Evolutionary conservation across 2,113 vertebrate genomes (phyloP), one percentile per base, ranked within the genome.

Genomic region (Myotis brandtii): DNA sequence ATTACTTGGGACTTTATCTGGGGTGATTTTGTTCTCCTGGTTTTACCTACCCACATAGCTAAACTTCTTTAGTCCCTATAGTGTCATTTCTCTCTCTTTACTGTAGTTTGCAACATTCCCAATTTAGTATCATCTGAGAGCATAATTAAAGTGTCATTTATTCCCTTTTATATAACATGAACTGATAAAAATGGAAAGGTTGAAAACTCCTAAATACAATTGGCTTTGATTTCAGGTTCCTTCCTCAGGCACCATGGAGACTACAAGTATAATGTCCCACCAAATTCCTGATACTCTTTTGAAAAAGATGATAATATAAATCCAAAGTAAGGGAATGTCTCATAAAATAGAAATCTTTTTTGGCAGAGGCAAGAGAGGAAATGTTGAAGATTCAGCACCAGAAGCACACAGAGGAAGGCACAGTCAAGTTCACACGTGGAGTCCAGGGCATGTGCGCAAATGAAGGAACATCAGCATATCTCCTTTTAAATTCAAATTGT

Each of bases 61-160:
- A 81, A 97, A 34, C n/a, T 18, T 80, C 54, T 32, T 89, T 64
- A 54, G 56, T 89, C 43, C 52, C 59, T 70, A 0, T 3, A 9
- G n/a, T 70, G 20, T 43, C 64, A 80, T 64, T 89, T 18, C 14
- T 91, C n/a, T 86, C 52, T 50, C 27, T 48, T 79, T 86, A 40
- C 79, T 94, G 1, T 9, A 82, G 34, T 70, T 93, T 88, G 81
- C 37, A 96, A 72, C 43, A 62, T 85, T 93, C 70, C 52, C 50
- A 70, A 89, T 69, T 97, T 95, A 95, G 82, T 52, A 86, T 93
- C 77, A 89, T 87, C 50, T 97, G 64, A 96, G 52, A 87, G 11
- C 34, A 89, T 91, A 93, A 97, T 95, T 93, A 86, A 94, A 73
- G 69, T 94, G 43, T n/a, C 86, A 96, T 79, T 95, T 88, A 77